Evolutionary conservation across 2,888 invertebrate species (phyloP).

Genomic region (Amphimallon solstitiale): DNA sequence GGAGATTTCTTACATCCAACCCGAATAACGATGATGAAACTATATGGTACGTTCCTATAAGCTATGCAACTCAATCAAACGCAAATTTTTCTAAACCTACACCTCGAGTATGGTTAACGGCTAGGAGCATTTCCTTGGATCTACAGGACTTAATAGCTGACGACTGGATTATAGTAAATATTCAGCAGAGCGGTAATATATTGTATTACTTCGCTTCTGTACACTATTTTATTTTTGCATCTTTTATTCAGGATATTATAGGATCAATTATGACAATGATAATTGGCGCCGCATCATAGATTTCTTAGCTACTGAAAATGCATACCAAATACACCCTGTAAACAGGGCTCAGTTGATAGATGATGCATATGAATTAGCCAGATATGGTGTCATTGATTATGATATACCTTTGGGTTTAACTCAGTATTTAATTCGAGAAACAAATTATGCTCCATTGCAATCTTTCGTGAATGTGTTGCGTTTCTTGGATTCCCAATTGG

Average conservation of each 20-base stretch:
- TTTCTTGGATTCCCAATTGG: conserved; percentile 43
- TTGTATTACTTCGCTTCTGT: neutral
- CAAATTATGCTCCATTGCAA: conserved; percentile 74
- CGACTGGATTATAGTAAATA: conserved; percentile 72
- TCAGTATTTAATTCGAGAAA: conserved; percentile 68
- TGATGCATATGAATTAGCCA: conserved; percentile 74
- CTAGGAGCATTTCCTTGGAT: conserved; percentile 45
- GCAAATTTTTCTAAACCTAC: conserved; percentile 65
- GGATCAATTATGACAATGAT: conserved; percentile 75
- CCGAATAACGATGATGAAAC: neutral
- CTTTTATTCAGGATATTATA: conserved; percentile 67
- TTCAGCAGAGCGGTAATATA: conserved; percentile 69
- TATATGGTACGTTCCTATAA: neutral
- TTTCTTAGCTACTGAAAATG: conserved; percentile 62
- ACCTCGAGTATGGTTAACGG: conserved; percentile 65
- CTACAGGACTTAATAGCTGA: conserved; percentile 52
- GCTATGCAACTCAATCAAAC: conserved; percentile 47
- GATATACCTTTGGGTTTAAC: conserved; percentile 68
- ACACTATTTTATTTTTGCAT: neutral
- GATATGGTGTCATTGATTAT: conserved; percentile 68
- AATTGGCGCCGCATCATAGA: conserved; percentile 72
- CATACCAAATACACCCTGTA: conserved; percentile 65
- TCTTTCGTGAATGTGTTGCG: conserved; percentile 56
- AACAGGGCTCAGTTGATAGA: conserved; percentile 81
- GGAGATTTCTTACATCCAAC: neutral